Evolutionary conservation across 2,888 invertebrate species (phyloP).

Genomic region (Drosophila seclusa): DNA sequence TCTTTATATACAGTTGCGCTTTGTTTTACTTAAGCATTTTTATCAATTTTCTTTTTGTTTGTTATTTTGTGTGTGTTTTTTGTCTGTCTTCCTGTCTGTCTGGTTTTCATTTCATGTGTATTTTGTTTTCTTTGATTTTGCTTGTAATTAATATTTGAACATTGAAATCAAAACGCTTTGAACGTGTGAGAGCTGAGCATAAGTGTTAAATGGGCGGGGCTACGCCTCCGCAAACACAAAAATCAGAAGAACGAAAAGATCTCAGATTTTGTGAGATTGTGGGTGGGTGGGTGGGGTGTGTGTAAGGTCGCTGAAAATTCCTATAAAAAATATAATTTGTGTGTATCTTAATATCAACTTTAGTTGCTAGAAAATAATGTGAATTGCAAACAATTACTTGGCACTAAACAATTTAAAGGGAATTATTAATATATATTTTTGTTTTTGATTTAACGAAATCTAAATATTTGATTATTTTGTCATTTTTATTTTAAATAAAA

Average conservation of each 20-base stretch:
- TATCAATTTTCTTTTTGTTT: background rate
- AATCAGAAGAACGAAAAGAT: slow-evolving; percentile 3
- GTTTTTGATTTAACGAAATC: slow-evolving; percentile 36
- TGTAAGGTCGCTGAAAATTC: slow-evolving; percentile 49
- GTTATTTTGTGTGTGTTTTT: slow-evolving; percentile 3
- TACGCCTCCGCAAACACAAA: slow-evolving; percentile 25
- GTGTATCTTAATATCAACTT: slow-evolving; percentile 25
- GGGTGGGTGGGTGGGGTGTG: slow-evolving; percentile 23
- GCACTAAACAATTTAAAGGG: slow-evolving; percentile 59
- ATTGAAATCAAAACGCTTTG: slow-evolving; percentile 20
- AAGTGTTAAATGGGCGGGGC: slow-evolving; percentile 23
- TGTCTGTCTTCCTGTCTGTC: slow-evolving; percentile 3
- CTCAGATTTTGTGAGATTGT: slow-evolving; percentile 24
- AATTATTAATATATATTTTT: slow-evolving; percentile 16
- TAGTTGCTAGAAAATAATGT: slow-evolving; percentile 54
- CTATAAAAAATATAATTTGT: slow-evolving; percentile 72
- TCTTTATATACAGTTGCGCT: slow-evolving; percentile 46
- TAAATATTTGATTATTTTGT: slow-evolving; percentile 48
- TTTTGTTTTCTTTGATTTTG: slow-evolving; percentile 33
- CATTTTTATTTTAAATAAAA: slow-evolving; percentile 73
- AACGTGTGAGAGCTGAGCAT: slow-evolving; percentile 26
- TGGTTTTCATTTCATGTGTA: slow-evolving; percentile 24
- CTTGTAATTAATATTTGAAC: slow-evolving; percentile 43
- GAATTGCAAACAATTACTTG: slow-evolving; percentile 64
- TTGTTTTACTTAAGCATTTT: slow-evolving; percentile 28